Base-by-base conservation (phyloP, 2,888 invertebrate genomes). In the Pseudococcus longispinus region DNA sequence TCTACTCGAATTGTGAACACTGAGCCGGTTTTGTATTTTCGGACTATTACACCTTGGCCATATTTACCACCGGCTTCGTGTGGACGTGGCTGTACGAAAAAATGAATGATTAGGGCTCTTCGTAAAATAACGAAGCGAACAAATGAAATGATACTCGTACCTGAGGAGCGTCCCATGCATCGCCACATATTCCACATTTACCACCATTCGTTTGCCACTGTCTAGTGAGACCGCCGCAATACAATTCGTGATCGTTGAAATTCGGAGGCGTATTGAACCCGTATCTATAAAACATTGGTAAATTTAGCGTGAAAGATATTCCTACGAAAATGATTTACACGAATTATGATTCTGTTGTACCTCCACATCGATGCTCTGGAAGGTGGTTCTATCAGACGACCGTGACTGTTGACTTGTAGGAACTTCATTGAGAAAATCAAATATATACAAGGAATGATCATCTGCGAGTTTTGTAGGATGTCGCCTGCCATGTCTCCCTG, bases 341-440 rank as follows among this genome's bases (percentile, higher is more conserved):
- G 8, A n/a, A 55, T n/a, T n/a, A 55, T 60, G 20, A 60, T 60
- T n/a, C 13, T n/a, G 8, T 60, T 89, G 89, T 89, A 90, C 90
- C 96, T 93, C 96, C 96, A 97, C 90, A 96, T 96, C 0, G 96
- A 95, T 8, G 96, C 95, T 88, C 97, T 92, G 84, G 96, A 96
- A 1, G 97, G 96, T 0, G 97, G 97, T 90, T 97, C 96, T 87
- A 96, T 94, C 88, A 95, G 92, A 89, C 95, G 92, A 51, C 95
- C 95, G 91, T 95, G 95, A 20, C 88, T 88, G 46, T 88, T n/a
- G 11, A 87, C 94, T 93, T 91, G 83, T 46, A 87, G 83, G 74
- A 87, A 83, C 84, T 87, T 87, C 44, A 87, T 29, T 20, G 83
- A 83, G 11, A 87, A 65, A 29, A 87, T 74, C 11, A 83, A 44